A percentile compares a stretch with the other conserved stretches of the same genome.
Evolutionary conservation across 2,888 invertebrate genomes (phyloP).

Genomic region (Scaptomyza parva): DNA sequence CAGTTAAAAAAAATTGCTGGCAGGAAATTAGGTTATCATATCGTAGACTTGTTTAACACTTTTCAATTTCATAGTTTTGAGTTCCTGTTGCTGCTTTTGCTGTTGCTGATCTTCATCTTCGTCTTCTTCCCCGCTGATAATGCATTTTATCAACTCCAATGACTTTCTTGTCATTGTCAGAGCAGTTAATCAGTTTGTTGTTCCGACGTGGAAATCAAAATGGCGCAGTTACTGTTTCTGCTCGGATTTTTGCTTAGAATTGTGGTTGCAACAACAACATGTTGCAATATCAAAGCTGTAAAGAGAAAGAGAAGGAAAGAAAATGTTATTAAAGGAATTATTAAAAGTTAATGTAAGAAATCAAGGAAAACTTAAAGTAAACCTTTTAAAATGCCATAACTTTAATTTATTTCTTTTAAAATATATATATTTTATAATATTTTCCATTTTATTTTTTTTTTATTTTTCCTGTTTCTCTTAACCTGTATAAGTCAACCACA

Average conservation of each 20-base stretch:
- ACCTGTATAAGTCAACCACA: background rate
- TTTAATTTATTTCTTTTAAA: no score
- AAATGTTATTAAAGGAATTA: slow-evolving; percentile 15
- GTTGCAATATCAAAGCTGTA: slow-evolving; percentile 35
- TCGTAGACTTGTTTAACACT: slow-evolving; percentile 75
- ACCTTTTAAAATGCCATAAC: no score
- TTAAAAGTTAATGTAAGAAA: background rate
- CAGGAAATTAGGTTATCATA: slow-evolving; percentile 76
- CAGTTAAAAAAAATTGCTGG: slow-evolving; percentile 37
- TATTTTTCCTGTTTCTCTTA: no score
- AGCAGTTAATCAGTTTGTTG: slow-evolving; percentile 27
- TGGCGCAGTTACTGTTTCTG: slow-evolving; percentile 18
- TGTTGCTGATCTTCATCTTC: slow-evolving; percentile 81
- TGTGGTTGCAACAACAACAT: slow-evolving; percentile 35
- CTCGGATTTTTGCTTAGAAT: slow-evolving; percentile 10
- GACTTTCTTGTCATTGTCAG: slow-evolving; percentile 74
- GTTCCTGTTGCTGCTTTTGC: slow-evolving; percentile 43
- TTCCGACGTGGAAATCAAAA: slow-evolving; percentile 13
- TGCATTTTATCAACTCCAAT: slow-evolving; percentile 79
- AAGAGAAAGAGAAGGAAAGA: slow-evolving; percentile 15
- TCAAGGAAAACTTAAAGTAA: no score
- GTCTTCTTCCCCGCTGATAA: slow-evolving; percentile 83
- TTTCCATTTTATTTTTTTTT: no score
- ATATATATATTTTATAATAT: no score
- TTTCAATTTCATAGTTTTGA: slow-evolving; percentile 65